Conservation (phyloP, 2,113 vertebrate genomes). For the Heteronetta atricapilla region DNA sequence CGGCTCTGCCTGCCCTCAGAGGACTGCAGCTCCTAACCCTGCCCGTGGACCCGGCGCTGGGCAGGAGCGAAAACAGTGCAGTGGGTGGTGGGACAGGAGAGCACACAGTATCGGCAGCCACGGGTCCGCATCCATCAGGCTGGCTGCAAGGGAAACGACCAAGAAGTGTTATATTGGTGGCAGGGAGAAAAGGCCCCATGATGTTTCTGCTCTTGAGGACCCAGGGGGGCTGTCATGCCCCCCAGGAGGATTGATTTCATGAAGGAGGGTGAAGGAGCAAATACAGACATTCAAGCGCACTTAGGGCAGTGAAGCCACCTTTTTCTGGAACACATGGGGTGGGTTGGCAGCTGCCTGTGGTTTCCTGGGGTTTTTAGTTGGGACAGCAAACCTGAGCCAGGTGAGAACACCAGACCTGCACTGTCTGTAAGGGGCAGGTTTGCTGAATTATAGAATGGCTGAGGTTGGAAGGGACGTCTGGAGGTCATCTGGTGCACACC, state of each 20-base stretch:
- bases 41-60: not conserved
- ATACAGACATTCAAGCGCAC: too few species aligned
- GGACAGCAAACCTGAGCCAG: not conserved
- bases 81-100: not conserved
- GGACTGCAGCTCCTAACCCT: not conserved
- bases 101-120: fast-evolving
- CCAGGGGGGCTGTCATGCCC: not conserved
- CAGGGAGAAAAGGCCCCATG: not conserved
- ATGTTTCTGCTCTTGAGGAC: not conserved
- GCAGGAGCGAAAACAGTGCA: not conserved
- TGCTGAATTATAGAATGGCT: too few species aligned
- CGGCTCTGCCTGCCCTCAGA: not conserved
- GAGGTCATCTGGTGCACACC: too few species aligned
- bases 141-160: not conserved
- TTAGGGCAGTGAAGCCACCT: too few species aligned
- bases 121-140: fast-evolving
- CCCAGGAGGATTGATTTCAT: not conserved
- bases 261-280: not conserved
- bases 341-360: not conserved
- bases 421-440: not conserved
- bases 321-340: not conserved
- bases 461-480: too few species aligned
- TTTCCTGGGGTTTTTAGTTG: not conserved
- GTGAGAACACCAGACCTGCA: not conserved
- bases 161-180: fast-evolving